These are phyloP conservation scores for Acanthornis magna DNA, from an alignment of 2,797 vertebrate species.

Conservation along the genomic window DNA sequence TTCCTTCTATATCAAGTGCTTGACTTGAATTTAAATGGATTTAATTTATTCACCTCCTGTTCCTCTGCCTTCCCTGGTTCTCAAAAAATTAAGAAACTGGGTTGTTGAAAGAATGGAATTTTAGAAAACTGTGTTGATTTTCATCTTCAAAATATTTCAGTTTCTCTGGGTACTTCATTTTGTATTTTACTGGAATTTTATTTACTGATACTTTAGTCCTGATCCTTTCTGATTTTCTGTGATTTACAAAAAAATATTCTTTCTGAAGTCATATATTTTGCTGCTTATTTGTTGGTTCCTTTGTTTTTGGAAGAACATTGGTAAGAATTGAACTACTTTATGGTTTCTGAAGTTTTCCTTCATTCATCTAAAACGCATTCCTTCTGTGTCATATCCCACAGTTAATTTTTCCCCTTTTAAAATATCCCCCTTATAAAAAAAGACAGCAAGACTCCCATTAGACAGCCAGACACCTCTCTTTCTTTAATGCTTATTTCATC, in stretches of 20 bases:
- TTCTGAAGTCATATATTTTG: not conserved
- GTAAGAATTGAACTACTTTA: not conserved
- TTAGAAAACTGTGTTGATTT: not conserved
- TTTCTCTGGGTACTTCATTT: not conserved
- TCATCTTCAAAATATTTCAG: not conserved
- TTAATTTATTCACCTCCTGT: not conserved
- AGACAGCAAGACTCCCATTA: not conserved
- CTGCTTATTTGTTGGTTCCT: not conserved
- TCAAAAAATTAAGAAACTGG: not conserved
- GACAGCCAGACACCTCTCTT: fast-evolving
- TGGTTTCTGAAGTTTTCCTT: not conserved
- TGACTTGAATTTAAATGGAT: not conserved
- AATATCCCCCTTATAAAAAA: not conserved
- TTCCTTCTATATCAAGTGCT: not conserved
- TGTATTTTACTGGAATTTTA: not conserved
- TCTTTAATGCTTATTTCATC: not conserved
- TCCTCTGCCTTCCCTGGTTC: fast-evolving
- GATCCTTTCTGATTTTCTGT: not conserved
- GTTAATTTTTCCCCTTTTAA: not conserved
- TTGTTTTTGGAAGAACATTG: not conserved
- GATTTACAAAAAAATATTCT: not conserved
- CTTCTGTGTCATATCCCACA: not conserved
- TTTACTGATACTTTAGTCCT: not conserved
- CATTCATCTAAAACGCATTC: not conserved
- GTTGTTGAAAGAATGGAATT: not conserved